Base-by-base conservation (phyloP, 1,140 invertebrate genomes). In the Calycopis cecrops region DNA sequence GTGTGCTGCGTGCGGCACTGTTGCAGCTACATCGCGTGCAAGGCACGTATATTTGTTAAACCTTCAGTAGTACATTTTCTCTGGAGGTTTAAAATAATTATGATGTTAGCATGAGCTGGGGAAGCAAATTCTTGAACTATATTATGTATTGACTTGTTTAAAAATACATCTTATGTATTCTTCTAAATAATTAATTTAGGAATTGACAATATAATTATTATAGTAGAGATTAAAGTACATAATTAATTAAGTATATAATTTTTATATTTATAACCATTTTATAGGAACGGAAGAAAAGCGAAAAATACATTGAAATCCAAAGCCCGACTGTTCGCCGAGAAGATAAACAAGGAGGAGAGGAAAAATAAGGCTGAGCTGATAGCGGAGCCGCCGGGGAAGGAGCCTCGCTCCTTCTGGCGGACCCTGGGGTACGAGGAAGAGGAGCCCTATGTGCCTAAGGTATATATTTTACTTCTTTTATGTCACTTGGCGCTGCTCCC, bases 301-400 rank as follows among this genome's bases (percentile, higher is more conserved):
- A 99, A 98, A 85, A 98, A 97, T 71, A 98, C 97, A 0, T 90
- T 99, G 0, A 96, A 96, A 74, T 98, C 97, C 0, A 99, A 99
- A 88, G 93, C 97, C 0, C 91, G 98, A 51, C 87, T 99, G 3
- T 93, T 99, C 89, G 96, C 97, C 1, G 99, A 99, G 81, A 99
- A 99, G 86, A 97, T 99, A 35, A 99, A 99, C 79, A 99, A 99
- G 88, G 97, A 98, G 79, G 99, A 99, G 87, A 88, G 98, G 14
- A 99, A 99, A 80, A 97, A 97, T 70, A 94, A 95, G 77, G 93
- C 97, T 0, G 97, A 99, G 71, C 95, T 99, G 47, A 88, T 95
- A 35, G 93, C 95, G 0, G 93, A 98, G 74, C 89, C 90, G 28
- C 95, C 97, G 85, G 93, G 92, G 2, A 90, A 92, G 42, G 98